phyloP scores from a whole-genome alignment of 2,888 invertebrate genomes.

The Cataglyphis albicans region DNA sequence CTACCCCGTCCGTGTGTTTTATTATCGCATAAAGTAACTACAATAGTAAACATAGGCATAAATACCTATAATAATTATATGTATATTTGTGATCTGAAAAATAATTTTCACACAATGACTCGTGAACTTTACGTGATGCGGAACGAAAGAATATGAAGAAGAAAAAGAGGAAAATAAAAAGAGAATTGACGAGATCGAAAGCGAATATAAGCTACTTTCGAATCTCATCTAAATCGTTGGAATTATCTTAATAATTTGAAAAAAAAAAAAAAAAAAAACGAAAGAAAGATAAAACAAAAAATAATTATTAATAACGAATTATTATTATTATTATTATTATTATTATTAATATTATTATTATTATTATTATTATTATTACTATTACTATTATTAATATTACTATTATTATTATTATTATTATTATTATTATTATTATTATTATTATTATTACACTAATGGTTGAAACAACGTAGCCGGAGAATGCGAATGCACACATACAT shows the following conservation, averaged over 20 bases:
- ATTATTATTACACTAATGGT: constrained; percentile 10
- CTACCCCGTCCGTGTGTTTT: constrained; percentile 72
- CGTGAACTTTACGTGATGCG: neutral
- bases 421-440: constrained; percentile 29
- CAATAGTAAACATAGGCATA: constrained; percentile 36
- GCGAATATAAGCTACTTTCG: constrained; percentile 57
- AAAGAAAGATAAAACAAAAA: constrained; percentile 59
- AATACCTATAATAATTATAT: constrained; percentile 38
- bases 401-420: too few relatives aligned
- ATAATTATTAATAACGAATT: constrained; percentile 46
- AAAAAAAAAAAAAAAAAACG: constrained; percentile 32
- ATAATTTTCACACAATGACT: neutral
- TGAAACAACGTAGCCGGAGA: neutral
- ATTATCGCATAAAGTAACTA: constrained; percentile 54
- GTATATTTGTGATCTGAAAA: neutral
- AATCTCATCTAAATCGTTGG: neutral
- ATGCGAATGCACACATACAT: neutral
- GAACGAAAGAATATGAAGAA: constrained; percentile 24
- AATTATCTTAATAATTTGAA: constrained; percentile 76
- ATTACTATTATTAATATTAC: neutral
- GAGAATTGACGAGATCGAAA: constrained; percentile 55
- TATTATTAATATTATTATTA: constrained; percentile 40
- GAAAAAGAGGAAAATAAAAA: constrained; percentile 8
- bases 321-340: too few relatives aligned
- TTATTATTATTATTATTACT: neutral